Base-by-base conservation (phyloP, 1,140 invertebrate genomes). In the Cyrtorhinus lividipennis region DNA sequence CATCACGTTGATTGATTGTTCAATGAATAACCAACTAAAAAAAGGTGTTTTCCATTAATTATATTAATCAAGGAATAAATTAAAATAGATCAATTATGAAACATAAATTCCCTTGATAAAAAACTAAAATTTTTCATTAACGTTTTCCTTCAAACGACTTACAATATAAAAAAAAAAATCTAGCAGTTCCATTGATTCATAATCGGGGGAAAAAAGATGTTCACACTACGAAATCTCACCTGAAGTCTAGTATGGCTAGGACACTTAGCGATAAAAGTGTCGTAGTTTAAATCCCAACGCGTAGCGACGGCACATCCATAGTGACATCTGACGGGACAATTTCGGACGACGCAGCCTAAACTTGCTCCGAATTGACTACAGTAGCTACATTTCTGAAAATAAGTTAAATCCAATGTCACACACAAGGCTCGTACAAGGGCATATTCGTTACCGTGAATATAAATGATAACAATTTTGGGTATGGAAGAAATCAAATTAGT, bases 221-320 rank as follows among this genome's bases (percentile, higher is more conserved):
- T n/a, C n/a, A n/a, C n/a, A n/a, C n/a, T n/a, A n/a, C n/a, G 30
- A 38, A 23, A 61, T 46, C 24, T 38, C 20, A 46, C 60, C 24
- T 46, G 60, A 12, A 48, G 18, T 38, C 30, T 38, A 24, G 57
- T 20, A 23, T 67, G 66, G 1, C 25, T 61, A 10, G 26, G 62
- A 58, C 69, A 71, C n/a, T 58, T 65, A 24, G 69, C 64, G 26
- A 69, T 67, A 53, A 68, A 69, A n/a, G 64, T 68, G n/a, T 69
- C 65, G 1, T 48, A 56, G 64, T 71, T 67, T 13, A 71, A 44
- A 38, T 66, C 58, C 69, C 69, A 71, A 12, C 64, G 64, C 18
- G 62, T 59, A 5, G 65, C 62, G 20, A 68, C 13, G n/a, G 68
- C 69, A 66, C 69, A 71, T 20, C 63, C 67, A 48, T 68, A 69